Evolutionary conservation across 1,140 invertebrate genomes (phyloP), one percentile per base, ranked within the genome.

Genomic region (Tetramorium parvispinum): DNA sequence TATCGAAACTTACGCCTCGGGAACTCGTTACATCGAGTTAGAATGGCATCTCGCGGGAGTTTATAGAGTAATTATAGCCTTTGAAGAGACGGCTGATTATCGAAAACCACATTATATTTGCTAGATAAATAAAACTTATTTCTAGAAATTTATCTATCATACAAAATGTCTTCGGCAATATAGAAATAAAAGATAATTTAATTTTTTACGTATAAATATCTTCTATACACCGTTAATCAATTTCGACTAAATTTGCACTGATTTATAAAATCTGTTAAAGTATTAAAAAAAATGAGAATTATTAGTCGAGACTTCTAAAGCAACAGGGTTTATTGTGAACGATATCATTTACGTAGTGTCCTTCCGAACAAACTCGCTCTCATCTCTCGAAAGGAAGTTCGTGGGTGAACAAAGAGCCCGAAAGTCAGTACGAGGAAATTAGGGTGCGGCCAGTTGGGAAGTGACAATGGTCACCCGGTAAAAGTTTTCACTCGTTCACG

Each of bases 381-480:
- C n/a, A 7, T 40, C 63, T 55, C 5, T 55, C 61, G 59, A 37
- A 63, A 63, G 7, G 11, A 78, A 78, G 11, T 78, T 49, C 27
- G n/a, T 21, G 24, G 6, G 18, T 57, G 85, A 75, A 76, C 76
- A 88, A 87, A 76, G 24, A 24, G n/a, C 4, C 8, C 61, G 21
- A 51, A 13, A 61, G 53, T 46, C 51, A 11, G 11, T 32, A 49
- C 71, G 81, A 85, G 61, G 61, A 89, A 90, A 89, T 87, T 76
- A 87, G 68, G 77, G 27, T 57, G 53, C 21, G 55, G 11, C 13
- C 43, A n/a, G 63, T 81, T 55, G 55, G 13, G n/a, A 46, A 37
- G 46, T 53, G 43, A 90, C 85, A 90, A 90, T 89, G 89, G 88
- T 90, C 89, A 88, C 81, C 63, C 78, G 37, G 43, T 37, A 83